Base-by-base conservation (phyloP, 2,797 vertebrate genomes). In the Stomatorhinus walkeri region DNA sequence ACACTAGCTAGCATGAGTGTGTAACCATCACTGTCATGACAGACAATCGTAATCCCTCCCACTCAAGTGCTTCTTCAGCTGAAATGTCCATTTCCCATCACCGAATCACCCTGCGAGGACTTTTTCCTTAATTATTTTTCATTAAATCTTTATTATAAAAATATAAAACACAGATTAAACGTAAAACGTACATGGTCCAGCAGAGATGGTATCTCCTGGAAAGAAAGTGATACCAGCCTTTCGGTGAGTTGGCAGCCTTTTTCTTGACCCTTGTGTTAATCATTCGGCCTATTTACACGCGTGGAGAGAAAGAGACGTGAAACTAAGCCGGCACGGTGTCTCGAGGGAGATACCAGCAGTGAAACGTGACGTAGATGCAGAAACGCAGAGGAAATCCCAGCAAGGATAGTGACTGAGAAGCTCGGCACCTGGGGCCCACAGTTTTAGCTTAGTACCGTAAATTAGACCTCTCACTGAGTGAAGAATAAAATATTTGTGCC, bases 61-160 rank as follows among this genome's bases (percentile, higher is more conserved):
- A 6, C 1, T 72, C 12, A 36, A 14, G 14, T 72, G 64, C 28
- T 36, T 19, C 28, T 72, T 72, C 6, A 16, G 64, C 32, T 36
- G 28, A 36, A 72, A 36, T 72, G 12, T 36, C 28, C 1, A 12
- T 54, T 99, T 99, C 52, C 12, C 22, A 8, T 72, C 51, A 87
- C 36, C 14, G 49, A 87, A 76, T 76, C 46, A 72, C 43, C 2
- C 40, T 49, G 59, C 9, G 51, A 52, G 59, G 59, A 36, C 76
- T 8, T 16, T 81, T 81, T 81, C 76, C 40, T 81, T 89, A 28
- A 85, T 72, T 43, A 48, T 40, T 96, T 95, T 95, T 94, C 90
- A 95, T 95, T 95, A 93, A 94, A 92, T 93, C 94, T 96, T 96
- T 96, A 96, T 96, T 96, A 96, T 96, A 96, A 96, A 96, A 96